A percentile compares a stretch with the other conserved stretches of the same genome.
Conservation (phyloP, 2,888 invertebrate species). For the Maniola hyperantus region DNA sequence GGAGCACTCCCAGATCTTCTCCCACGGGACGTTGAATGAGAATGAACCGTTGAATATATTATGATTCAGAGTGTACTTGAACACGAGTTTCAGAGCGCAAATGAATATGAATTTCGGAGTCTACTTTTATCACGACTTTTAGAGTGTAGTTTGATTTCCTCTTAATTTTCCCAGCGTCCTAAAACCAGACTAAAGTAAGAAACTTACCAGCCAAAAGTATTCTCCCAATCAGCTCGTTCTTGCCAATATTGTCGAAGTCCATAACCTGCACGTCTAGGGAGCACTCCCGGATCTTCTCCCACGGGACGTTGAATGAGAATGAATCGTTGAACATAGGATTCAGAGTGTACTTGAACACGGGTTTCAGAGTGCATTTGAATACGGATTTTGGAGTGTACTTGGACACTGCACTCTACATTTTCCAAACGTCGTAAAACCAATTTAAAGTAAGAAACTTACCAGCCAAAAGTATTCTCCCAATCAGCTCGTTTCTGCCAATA, state of each 20-base stretch:
- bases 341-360: conserved; percentile 60
- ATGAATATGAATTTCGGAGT: background rate
- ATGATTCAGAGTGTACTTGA: conserved; percentile 79
- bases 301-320: conserved; percentile 83
- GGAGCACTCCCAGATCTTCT: conserved; percentile 91
- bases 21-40: conserved; percentile 88
- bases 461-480: conserved; percentile 95
- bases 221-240: background rate
- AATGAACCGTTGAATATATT: conserved; percentile 68
- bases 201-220: conserved; percentile 4
- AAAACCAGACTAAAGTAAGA: background rate
- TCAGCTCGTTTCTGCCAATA: conserved; percentile 95
- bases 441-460: conserved; percentile 78
- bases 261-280: conserved; percentile 93
- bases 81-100: background rate
- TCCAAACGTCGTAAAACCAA: background rate
- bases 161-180: too few relatives aligned
- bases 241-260: conserved; percentile 54
- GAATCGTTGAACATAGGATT: conserved; percentile 84
- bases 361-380: background rate
- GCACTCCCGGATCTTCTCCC: conserved; percentile 95
- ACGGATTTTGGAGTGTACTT: too few relatives aligned
- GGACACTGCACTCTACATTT: too few relatives aligned
- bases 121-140: background rate
- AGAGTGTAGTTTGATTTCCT: too few relatives aligned